These are phyloP conservation scores for Panthera uncia DNA, from an alignment of 2,113 vertebrate genomes.

Conservation along the genomic window DNA sequence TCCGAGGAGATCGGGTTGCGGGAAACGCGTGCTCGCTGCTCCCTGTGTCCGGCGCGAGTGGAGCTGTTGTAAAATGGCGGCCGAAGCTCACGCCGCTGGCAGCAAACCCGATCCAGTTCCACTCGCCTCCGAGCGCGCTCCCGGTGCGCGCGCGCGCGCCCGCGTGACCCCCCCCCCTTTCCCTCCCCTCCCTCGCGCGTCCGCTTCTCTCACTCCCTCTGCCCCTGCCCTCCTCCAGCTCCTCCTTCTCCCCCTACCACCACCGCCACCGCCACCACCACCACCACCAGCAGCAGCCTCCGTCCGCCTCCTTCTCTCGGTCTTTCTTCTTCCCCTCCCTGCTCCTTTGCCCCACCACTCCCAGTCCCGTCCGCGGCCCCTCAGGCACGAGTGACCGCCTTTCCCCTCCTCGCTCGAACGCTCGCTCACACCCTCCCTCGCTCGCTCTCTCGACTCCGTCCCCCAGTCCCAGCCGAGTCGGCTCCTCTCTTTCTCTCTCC, in stretches of 20 bases:
- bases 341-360: slow-evolving; percentile 35
- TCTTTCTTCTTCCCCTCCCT: background rate
- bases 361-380: slow-evolving; percentile 27
- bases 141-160: slow-evolving; percentile 70
- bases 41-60: slow-evolving; percentile 89
- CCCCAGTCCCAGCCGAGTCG: slow-evolving; percentile 59
- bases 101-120: slow-evolving; percentile 87
- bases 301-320: background rate
- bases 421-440: slow-evolving; percentile 74
- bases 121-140: slow-evolving; percentile 79
- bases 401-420: background rate
- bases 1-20: slow-evolving; percentile 86
- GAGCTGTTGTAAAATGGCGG: slow-evolving; percentile 96
- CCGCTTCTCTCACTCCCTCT: slow-evolving; percentile 61
- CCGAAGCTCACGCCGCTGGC: slow-evolving; percentile 89
- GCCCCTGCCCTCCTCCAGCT: slow-evolving; percentile 65
- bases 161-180: slow-evolving; percentile 58
- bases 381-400: slow-evolving; percentile 44
- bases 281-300: background rate
- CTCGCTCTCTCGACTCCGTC: slow-evolving; percentile 28
- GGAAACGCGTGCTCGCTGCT: slow-evolving; percentile 89
- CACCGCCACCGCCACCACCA: background rate
- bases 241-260: slow-evolving; percentile 67
- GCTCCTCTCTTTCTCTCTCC: slow-evolving; percentile 77
- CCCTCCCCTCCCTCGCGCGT: slow-evolving; percentile 54